Conservation (phyloP, 2,888 invertebrate species). For the Acanthosepion lycidas region DNA sequence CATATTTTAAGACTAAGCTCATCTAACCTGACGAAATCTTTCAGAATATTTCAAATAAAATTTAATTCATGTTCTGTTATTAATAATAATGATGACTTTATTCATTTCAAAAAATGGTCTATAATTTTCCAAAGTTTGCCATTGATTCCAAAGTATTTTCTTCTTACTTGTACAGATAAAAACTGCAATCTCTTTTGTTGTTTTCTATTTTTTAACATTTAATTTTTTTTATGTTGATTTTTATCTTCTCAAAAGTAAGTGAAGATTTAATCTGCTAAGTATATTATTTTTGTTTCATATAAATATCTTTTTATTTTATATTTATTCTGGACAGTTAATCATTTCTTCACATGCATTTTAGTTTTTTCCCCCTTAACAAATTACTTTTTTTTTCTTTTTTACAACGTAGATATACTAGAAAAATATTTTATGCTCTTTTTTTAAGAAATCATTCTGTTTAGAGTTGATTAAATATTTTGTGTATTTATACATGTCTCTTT, state of each 20-base stretch:
- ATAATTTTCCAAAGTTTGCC: not conserved
- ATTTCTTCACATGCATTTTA: not conserved
- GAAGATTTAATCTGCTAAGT: not conserved
- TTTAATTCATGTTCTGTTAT: not conserved
- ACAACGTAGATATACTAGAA: not conserved
- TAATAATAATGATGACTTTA: not conserved
- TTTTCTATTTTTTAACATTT: not conserved
- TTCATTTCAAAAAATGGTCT: not conserved
- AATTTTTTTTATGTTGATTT: too few relatives aligned
- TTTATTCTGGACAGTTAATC: not conserved
- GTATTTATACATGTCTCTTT: not conserved
- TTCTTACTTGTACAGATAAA: not conserved
- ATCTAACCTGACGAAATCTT: not conserved
- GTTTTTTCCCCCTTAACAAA: not conserved
- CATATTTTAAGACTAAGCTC: not conserved
- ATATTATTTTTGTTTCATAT: not conserved
- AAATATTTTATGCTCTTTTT: not conserved
- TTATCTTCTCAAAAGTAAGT: not conserved
- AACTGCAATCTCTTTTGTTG: not conserved
- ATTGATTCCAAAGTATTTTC: not conserved
- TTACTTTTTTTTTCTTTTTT: not conserved
- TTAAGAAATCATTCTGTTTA: not conserved
- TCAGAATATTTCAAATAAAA: not conserved
- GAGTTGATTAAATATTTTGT: not conserved
- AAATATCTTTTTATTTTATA: not conserved